Conservation (phyloP, 2,797 vertebrate genomes). For the Micrastur ruficollis region DNA sequence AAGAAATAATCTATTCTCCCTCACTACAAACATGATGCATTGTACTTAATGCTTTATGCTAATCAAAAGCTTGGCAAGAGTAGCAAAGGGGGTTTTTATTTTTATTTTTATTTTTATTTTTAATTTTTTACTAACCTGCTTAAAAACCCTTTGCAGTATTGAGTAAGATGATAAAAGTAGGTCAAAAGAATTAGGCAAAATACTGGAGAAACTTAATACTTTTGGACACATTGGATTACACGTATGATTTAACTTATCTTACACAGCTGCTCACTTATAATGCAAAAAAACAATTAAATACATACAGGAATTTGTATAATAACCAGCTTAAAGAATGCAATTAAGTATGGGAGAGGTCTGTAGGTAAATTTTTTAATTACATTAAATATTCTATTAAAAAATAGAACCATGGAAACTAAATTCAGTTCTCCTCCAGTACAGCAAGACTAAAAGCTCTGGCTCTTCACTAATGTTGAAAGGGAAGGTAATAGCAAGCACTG, state of each 20-base stretch:
- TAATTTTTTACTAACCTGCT: not conserved
- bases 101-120: not conserved
- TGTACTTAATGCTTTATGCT: not conserved
- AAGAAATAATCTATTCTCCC: not conserved
- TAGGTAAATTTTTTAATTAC: not conserved
- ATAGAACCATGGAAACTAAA: not conserved
- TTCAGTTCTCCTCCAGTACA: not conserved
- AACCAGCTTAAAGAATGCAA: not conserved
- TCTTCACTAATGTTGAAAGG: not conserved
- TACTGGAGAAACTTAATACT: not conserved
- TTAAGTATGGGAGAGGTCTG: not conserved
- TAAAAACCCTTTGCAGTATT: not conserved
- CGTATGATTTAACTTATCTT: not conserved
- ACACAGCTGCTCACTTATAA: not conserved
- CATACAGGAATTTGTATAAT: not conserved
- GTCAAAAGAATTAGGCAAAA: slow-evolving; percentile 8
- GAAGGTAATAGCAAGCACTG: not conserved
- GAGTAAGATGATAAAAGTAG: not conserved
- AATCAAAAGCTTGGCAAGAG: not conserved
- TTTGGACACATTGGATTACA: slow-evolving; percentile 16
- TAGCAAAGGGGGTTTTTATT: not conserved
- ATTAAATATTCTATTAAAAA: not conserved
- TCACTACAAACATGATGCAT: not conserved
- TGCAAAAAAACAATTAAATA: not conserved
- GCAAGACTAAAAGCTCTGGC: not conserved